Evolutionary conservation across 2,113 vertebrate species (phyloP), one percentile per base, ranked within the genome.

Genomic region (Pelusios castaneus): DNA sequence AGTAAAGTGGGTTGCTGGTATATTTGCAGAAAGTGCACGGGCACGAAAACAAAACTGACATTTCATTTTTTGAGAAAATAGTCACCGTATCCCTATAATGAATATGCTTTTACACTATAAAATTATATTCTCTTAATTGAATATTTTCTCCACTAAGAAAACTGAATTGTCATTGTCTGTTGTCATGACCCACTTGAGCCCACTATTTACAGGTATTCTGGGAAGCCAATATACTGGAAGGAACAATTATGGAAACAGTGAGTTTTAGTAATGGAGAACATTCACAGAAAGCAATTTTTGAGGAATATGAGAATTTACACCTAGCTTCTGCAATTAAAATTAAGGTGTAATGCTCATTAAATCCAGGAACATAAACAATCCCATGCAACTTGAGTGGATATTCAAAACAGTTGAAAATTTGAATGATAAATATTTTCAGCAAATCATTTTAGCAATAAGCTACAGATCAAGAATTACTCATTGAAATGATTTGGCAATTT

Each of bases 361-460:
- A n/a, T 67, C n/a, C n/a, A 16, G 63, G 19, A 67, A 67, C 29
- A 67, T 67, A 67, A 67, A 21, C 19, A 21, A 67, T 67, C 19
- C 8, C 19, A 19, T 38, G 63, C n/a, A 14, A 38, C 34, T 38
- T 67, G 34, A 67, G 63, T 67, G 19, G 34, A n/a, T 67, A 38
- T 38, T 67, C 63, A 67, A 67, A 67, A 67, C 63, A 67, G 63
- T 17, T 75, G 11, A 4, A 10, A 75, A 27, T 75, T 91, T 10
- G 29, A 95, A 80, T 16, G 81, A 63, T 6, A 85, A 84, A 58
- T 84, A 63, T 90, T 95, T 95, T n/a, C 76, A 90, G 38, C 25
- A 54, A 4, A n/a, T 19, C 63, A 92, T 94, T 75, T 93, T n/a
- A 45, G 80, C 34, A 45, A 22, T 73, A 76, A 56, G 31, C 14